Percentiles rank a stretch among this genome's conserved stretches.
These are phyloP conservation scores for Rhipidura dahli DNA, from an alignment of 2,113 vertebrate genomes.

Conservation along the genomic window DNA sequence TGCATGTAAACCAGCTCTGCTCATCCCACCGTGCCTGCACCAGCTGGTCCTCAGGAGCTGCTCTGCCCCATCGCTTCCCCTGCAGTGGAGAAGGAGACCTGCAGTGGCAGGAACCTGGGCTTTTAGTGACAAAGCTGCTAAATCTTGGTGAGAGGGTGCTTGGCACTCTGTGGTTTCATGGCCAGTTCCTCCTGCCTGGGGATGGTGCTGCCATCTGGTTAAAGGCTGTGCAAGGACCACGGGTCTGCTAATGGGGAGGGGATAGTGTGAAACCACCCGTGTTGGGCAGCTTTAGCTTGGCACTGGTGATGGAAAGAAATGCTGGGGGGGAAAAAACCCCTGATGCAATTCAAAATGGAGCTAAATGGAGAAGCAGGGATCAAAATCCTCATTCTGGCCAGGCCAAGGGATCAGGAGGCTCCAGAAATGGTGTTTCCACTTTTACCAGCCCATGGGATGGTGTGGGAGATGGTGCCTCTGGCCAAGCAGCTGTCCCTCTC, in stretches of 20 bases:
- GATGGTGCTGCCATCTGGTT: neutral
- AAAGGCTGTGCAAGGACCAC: neutral
- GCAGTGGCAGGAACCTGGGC: neutral
- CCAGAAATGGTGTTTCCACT: neutral
- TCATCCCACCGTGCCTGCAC: neutral
- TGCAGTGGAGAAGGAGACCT: neutral
- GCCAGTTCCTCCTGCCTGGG: rapidly evolving
- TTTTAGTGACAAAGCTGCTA: neutral
- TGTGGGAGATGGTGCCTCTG: neutral
- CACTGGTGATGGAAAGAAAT: neutral
- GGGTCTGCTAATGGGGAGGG: rapidly evolving
- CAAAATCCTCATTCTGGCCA: neutral
- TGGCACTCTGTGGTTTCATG: rapidly evolving
- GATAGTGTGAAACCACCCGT: neutral
- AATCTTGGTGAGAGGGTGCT: neutral
- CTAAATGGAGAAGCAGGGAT: neutral
- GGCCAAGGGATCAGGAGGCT: neutral
- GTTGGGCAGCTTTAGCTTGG: neutral
- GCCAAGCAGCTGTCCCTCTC: neutral
- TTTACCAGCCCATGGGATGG: neutral
- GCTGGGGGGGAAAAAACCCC: neutral
- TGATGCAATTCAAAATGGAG: neutral
- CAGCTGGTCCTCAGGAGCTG: neutral
- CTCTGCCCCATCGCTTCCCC: neutral
- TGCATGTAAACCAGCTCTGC: neutral